Evolutionary conservation across 2,113 vertebrate species (phyloP).

Genomic region (Dunckerocampus dactyliophorus): DNA sequence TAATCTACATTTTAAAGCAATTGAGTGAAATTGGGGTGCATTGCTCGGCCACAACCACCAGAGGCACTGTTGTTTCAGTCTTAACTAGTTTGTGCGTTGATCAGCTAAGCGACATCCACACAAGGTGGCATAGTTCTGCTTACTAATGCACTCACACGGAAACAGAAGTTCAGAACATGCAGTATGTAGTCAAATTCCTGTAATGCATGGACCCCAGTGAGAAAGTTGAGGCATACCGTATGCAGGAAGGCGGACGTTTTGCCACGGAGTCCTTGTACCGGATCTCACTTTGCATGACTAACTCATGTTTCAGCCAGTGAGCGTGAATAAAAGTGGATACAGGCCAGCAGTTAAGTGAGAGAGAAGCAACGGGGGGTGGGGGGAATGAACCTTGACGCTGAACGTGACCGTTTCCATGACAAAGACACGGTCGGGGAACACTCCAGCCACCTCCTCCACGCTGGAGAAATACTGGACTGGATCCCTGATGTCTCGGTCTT

Average conservation of each 20-base stretch:
- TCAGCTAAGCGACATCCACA: no score
- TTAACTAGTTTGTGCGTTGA: no score
- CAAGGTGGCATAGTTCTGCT: no score
- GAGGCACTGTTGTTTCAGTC: no score
- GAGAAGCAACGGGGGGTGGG: neutral
- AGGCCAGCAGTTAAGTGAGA: neutral
- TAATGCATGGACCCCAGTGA: no score
- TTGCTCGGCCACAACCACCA: no score
- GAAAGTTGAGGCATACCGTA: no score
- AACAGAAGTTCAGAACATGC: no score
- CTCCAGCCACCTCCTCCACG: slow-evolving; percentile 94
- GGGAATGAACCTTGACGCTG: slow-evolving; percentile 88
- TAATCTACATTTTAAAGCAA: no score
- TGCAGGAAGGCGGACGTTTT: neutral
- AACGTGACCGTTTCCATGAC: slow-evolving; percentile 98
- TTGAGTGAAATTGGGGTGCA: no score
- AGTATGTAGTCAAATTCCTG: no score
- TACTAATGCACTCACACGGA: no score
- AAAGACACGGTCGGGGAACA: slow-evolving; percentile 93
- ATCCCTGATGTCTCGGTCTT: slow-evolving; percentile 91
- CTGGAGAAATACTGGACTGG: slow-evolving; percentile 94
- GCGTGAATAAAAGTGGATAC: neutral
- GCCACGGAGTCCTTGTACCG: neutral
- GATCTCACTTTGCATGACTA: neutral
- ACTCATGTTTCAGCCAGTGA: neutral